Percentiles rank a stretch among this genome's conserved stretches.
phyloP scores from a whole-genome alignment of 2,113 vertebrate species.

The Stictonetta naevosa region DNA sequence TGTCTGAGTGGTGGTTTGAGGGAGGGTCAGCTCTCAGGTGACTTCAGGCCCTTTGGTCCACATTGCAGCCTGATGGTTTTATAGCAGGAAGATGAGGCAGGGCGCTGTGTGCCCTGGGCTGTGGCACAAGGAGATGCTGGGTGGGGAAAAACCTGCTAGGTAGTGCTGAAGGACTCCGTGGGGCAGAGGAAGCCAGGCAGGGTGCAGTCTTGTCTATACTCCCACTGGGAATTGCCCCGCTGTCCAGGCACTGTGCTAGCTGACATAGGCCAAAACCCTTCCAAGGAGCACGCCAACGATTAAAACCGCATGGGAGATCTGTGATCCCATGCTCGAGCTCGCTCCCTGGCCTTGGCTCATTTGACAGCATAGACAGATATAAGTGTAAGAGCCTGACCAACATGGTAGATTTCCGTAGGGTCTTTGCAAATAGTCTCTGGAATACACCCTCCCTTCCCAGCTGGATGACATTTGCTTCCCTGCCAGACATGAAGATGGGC shows the following conservation, averaged over 20 bases:
- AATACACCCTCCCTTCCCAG: background rate
- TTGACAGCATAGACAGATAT: background rate
- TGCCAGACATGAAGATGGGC: background rate
- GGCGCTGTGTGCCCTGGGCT: background rate
- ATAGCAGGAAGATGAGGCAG: background rate
- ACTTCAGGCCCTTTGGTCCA: background rate
- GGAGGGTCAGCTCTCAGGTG: background rate
- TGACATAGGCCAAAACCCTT: background rate
- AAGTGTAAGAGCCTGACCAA: too few relatives aligned
- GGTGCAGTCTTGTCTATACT: background rate
- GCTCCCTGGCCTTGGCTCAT: background rate
- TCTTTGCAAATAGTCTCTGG: background rate
- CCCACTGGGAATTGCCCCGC: background rate
- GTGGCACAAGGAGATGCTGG: background rate
- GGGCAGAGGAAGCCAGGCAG: background rate
- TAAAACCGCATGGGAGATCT: background rate
- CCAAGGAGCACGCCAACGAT: background rate
- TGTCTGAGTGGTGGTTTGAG: background rate
- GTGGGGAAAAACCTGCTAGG: background rate
- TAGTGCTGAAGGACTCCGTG: background rate
- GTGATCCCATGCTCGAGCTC: background rate
- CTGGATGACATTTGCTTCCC: background rate
- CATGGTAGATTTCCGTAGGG: background rate
- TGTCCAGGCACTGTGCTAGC: background rate
- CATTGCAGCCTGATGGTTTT: background rate